A percentile compares a stretch with the other conserved stretches of the same genome.
phyloP scores from a whole-genome alignment of 2,797 vertebrate genomes.

The Glossophaga mutica region DNA sequence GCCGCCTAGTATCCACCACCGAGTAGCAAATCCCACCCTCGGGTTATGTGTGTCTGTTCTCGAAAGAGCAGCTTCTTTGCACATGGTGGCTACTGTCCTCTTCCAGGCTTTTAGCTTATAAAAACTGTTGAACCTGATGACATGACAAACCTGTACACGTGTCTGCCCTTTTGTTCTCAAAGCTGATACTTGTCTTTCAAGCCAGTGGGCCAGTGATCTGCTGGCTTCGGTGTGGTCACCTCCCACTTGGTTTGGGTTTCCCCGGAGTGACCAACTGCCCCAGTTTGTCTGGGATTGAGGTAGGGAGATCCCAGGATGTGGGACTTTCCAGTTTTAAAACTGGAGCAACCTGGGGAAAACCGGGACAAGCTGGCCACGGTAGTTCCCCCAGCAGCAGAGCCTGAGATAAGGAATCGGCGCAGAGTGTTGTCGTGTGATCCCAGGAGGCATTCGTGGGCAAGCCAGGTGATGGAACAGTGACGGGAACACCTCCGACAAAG shows the following conservation, averaged over 20 bases:
- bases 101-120: constrained; percentile 23
- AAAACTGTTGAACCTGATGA: background rate
- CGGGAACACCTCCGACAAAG: fast-evolving
- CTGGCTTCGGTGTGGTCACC: background rate
- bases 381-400: background rate
- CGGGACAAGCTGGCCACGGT: background rate
- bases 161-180: constrained; percentile 34
- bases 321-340: background rate
- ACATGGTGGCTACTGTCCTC: background rate
- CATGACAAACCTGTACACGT: background rate
- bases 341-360: background rate
- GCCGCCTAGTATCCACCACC: fast-evolving
- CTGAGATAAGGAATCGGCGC: background rate
- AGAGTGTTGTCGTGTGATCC: background rate
- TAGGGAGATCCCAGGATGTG: background rate
- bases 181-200: background rate
- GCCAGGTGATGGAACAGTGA: background rate
- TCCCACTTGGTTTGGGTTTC: background rate
- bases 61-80: constrained; percentile 27
- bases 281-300: background rate
- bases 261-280: too few relatives aligned
- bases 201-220: background rate
- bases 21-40: background rate
- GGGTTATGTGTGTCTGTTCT: background rate
- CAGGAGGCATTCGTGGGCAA: background rate